Evolutionary conservation across 2,888 invertebrate species (phyloP).

Genomic region (Portevinia maculata): DNA sequence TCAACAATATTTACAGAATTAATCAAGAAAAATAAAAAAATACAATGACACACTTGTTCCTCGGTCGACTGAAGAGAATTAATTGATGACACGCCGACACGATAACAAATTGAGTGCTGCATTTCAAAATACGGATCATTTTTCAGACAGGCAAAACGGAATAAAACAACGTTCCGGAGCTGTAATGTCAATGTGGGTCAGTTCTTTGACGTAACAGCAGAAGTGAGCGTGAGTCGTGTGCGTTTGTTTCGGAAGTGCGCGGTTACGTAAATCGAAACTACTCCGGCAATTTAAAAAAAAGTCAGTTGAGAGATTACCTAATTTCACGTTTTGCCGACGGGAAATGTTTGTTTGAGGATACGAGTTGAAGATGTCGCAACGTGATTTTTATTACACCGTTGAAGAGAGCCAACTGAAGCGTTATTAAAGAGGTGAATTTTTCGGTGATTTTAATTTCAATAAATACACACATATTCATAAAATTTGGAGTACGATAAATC

Average conservation of each 20-base stretch:
- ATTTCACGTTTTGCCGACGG: slow-evolving; percentile 60
- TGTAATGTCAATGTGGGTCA: slow-evolving; percentile 58
- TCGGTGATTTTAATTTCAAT: not conserved
- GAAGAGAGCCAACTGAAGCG: not conserved
- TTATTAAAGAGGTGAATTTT: not conserved
- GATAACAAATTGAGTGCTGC: slow-evolving; percentile 70
- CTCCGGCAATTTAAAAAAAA: not conserved
- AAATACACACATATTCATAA: not conserved
- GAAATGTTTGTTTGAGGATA: slow-evolving; percentile 11
- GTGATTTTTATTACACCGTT: not conserved
- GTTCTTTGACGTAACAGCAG: slow-evolving; percentile 41
- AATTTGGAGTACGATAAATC: not conserved
- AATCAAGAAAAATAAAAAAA: slow-evolving; percentile 48
- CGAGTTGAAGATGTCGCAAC: slow-evolving; percentile 19
- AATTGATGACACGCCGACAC: slow-evolving; percentile 61
- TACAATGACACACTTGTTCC: slow-evolving; percentile 63
- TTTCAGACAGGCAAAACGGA: slow-evolving; percentile 57
- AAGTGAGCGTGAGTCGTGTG: slow-evolving; percentile 16
- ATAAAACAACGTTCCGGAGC: slow-evolving; percentile 29
- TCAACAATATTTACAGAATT: slow-evolving; percentile 58
- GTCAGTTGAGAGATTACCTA: not conserved
- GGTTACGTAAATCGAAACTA: slow-evolving; percentile 37
- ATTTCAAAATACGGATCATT: slow-evolving; percentile 68
- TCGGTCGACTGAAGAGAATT: slow-evolving; percentile 45
- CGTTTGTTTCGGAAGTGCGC: slow-evolving; percentile 60